Evolutionary conservation across 2,113 vertebrate species (phyloP).

Genomic region (Coturnix japonica): DNA sequence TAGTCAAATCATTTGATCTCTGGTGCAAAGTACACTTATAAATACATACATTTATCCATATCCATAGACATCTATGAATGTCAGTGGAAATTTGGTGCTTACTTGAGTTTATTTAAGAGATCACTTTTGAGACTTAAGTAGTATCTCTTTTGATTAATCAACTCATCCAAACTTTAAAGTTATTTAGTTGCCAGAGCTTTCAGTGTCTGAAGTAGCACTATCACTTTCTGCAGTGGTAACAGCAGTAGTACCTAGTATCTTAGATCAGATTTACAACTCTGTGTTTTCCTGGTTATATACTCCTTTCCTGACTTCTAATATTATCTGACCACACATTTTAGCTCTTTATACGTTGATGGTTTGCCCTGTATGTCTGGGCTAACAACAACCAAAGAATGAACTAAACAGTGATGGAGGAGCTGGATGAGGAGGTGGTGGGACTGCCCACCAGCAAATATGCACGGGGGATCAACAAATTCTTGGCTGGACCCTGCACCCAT

Average conservation of each 20-base stretch:
- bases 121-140: neutral
- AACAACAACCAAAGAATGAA: neutral
- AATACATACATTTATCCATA: neutral
- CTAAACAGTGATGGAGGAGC: neutral
- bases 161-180: neutral
- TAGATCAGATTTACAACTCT: neutral
- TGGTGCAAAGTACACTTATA: neutral
- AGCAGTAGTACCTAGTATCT: neutral
- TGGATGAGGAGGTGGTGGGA: neutral
- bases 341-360: neutral
- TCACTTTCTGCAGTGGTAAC: neutral
- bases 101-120: neutral
- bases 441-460: neutral
- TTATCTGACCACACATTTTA: neutral
- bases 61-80: neutral
- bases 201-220: neutral
- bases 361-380: neutral
- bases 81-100: neutral
- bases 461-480: accelerated
- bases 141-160: neutral
- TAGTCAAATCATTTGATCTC: neutral
- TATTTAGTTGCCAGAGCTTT: neutral
- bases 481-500: neutral
- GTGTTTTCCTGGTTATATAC: neutral
- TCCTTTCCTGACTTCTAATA: neutral